phyloP scores from a whole-genome alignment of 92 coral and sea anemone genomes.

The Pocillopora meandrina region DNA sequence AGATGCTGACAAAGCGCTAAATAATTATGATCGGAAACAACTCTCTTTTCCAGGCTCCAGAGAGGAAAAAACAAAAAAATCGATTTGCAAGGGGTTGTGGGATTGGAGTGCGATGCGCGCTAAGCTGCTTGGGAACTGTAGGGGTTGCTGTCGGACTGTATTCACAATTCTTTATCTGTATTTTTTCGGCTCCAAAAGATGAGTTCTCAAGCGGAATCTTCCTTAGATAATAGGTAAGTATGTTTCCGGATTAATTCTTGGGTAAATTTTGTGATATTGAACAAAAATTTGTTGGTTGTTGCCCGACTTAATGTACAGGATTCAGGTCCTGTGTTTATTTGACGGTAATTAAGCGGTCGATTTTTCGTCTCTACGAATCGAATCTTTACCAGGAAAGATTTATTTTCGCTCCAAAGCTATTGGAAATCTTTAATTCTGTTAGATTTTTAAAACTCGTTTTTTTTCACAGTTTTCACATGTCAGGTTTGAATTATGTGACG shows the following conservation, averaged over 20 bases:
- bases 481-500: not conserved
- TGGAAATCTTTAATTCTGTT: too few species aligned
- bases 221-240: constrained; percentile 15
- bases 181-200: not conserved
- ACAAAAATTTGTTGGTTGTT: too few species aligned
- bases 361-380: too few species aligned
- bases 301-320: too few species aligned
- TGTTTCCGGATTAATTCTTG: not conserved
- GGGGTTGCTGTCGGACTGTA: not conserved
- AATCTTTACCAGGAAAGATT: too few species aligned
- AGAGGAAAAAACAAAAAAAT: not conserved
- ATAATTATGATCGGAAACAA: not conserved
- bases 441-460: too few species aligned
- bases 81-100: not conserved
- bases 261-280: too few species aligned
- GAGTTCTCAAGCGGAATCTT: constrained; percentile 38
- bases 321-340: too few species aligned
- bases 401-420: too few species aligned
- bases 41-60: not conserved
- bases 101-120: not conserved
- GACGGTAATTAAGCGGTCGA: too few species aligned
- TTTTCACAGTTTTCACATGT: not conserved
- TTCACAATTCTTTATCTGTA: not conserved
- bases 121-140: constrained; percentile 7
- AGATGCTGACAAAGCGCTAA: constrained; percentile 5